A percentile compares a stretch with the other conserved stretches of the same genome.
phyloP scores from a whole-genome alignment of 30 jellyfish, hydroid and myxozoan genomes.

The Aurelia coerulea region DNA sequence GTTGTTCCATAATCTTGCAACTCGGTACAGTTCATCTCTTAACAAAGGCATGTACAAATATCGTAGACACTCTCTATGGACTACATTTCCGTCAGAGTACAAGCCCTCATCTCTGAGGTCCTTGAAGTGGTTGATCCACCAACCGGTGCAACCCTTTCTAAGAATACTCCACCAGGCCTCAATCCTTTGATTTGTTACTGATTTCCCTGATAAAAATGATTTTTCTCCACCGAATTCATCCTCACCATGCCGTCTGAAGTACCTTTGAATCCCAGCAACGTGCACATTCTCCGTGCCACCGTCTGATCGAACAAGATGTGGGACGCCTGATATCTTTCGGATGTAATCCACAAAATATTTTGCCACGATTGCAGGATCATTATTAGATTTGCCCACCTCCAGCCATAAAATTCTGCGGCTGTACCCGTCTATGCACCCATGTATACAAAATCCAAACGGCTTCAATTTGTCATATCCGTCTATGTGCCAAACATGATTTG shows the following conservation, averaged over 20 bases:
- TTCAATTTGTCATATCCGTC: slow-evolving; percentile 54
- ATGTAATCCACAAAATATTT: slow-evolving; percentile 11
- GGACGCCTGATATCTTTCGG: background rate
- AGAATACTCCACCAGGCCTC: slow-evolving; percentile 55
- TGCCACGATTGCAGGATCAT: slow-evolving; percentile 40
- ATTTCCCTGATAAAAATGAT: slow-evolving; percentile 25
- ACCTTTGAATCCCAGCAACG: slow-evolving; percentile 48
- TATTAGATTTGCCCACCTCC: slow-evolving; percentile 13
- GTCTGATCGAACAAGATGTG: slow-evolving; percentile 32
- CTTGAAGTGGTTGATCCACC: slow-evolving; percentile 53
- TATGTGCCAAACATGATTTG: slow-evolving; percentile 50
- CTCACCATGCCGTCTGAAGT: slow-evolving; percentile 3
- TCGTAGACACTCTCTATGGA: slow-evolving; percentile 2
- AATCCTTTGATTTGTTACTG: slow-evolving; percentile 41
- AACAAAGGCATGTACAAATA: background rate
- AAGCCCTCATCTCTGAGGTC: slow-evolving; percentile 31
- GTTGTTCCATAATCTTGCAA: slow-evolving; percentile 9
- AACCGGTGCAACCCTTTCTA: slow-evolving; percentile 6
- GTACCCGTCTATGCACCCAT: slow-evolving; percentile 47
- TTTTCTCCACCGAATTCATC: slow-evolving; percentile 9
- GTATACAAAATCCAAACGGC: slow-evolving; percentile 43
- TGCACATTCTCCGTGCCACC: slow-evolving; percentile 40
- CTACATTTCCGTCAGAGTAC: background rate
- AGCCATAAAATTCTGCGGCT: slow-evolving; percentile 55
- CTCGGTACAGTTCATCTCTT: slow-evolving; percentile 12